These are phyloP conservation scores for Hylaea fasciaria DNA, from an alignment of 2,888 invertebrate genomes.

Conservation along the genomic window DNA sequence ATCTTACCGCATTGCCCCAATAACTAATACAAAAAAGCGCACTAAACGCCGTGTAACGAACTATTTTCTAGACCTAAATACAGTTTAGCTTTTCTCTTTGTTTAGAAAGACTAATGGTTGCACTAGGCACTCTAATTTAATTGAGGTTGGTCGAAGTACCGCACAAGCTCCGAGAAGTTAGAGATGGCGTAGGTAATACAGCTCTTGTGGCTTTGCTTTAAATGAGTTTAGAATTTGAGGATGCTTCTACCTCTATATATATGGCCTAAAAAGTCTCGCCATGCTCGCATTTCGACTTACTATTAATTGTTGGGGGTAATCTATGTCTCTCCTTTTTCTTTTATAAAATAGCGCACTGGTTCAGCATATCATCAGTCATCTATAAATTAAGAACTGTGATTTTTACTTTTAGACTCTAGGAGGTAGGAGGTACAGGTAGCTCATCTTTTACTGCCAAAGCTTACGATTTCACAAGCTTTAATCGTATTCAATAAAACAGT, in stretches of 20 bases:
- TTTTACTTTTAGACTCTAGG: no score
- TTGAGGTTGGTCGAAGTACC: slow-evolving; percentile 9
- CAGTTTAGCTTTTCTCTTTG: slow-evolving; percentile 5
- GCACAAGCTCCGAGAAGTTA: background rate
- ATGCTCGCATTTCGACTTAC: no score
- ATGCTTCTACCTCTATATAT: background rate
- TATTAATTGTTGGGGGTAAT: no score
- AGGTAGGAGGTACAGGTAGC: no score
- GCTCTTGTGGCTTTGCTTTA: slow-evolving; percentile 5
- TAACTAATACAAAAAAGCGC: background rate
- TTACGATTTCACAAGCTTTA: slow-evolving; percentile 9
- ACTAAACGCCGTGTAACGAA: background rate
- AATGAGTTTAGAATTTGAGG: background rate
- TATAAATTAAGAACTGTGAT: no score
- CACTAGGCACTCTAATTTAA: slow-evolving; percentile 12
- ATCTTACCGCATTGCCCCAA: no score
- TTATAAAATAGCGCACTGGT: no score
- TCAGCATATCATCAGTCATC: no score
- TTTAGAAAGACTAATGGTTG: slow-evolving; percentile 12
- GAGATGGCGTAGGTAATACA: background rate
- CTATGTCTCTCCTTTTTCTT: no score
- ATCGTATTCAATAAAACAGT: slow-evolving; percentile 8
- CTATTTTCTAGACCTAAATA: background rate
- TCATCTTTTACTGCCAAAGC: slow-evolving; percentile 2
- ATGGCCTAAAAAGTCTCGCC: no score